Conservation (phyloP, 2,888 invertebrate genomes). For the Pollenia labialis region DNA sequence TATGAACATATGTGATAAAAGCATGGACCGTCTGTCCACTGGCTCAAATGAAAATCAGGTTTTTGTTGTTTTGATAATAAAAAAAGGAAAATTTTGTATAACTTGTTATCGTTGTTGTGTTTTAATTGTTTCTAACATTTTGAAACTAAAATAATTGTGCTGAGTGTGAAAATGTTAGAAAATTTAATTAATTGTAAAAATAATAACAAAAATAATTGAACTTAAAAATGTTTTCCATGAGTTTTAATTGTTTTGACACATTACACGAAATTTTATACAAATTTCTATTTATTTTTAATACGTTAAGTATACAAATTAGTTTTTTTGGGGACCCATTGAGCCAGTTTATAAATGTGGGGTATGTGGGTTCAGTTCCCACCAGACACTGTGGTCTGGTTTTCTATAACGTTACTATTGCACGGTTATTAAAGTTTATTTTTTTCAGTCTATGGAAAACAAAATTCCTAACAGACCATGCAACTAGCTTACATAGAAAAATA, state of each 20-base stretch:
- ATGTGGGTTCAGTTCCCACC: too few relatives aligned
- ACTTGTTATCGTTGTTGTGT: conserved; percentile 18
- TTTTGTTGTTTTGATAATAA: conserved; percentile 7
- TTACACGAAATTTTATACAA: background rate
- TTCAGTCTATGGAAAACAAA: too few relatives aligned
- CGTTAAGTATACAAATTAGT: background rate
- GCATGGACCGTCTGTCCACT: background rate
- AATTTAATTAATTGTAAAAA: conserved; percentile 33
- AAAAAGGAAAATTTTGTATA: background rate
- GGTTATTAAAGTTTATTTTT: too few relatives aligned
- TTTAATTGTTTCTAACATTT: conserved; percentile 45
- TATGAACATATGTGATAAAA: too few relatives aligned
- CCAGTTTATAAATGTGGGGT: too few relatives aligned
- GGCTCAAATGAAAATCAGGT: conserved; percentile 25
- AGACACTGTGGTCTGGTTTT: too few relatives aligned
- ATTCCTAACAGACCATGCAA: too few relatives aligned
- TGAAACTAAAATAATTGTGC: conserved; percentile 48
- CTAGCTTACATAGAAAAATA: too few relatives aligned
- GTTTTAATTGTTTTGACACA: conserved; percentile 6
- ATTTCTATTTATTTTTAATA: background rate
- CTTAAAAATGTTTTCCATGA: background rate
- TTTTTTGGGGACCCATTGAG: too few relatives aligned
- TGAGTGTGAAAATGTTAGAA: conserved; percentile 3
- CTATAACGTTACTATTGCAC: too few relatives aligned
- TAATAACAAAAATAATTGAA: background rate